phyloP scores from a whole-genome alignment of 2,797 vertebrate species.

The Stomatorhinus walkeri region DNA sequence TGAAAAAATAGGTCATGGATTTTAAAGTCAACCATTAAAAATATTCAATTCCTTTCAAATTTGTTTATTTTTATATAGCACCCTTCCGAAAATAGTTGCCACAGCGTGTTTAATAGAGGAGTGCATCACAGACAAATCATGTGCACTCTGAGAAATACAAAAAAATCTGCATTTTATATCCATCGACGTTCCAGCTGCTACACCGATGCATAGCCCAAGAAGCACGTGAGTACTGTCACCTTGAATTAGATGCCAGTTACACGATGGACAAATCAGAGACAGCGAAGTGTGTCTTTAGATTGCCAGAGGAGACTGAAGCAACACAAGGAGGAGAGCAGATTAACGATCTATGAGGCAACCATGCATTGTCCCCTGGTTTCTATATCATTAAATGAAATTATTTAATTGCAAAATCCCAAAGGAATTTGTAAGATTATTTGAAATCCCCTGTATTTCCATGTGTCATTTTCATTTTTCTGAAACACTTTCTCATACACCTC shows the following conservation, averaged over 20 bases:
- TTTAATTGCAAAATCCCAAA: neutral
- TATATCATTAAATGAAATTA: neutral
- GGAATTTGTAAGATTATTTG: neutral
- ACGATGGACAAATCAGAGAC: neutral
- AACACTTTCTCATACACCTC: too few relatives aligned
- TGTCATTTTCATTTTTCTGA: neutral
- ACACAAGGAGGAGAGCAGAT: neutral
- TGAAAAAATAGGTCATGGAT: neutral
- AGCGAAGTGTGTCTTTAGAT: neutral
- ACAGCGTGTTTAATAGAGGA: neutral
- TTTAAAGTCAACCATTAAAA: neutral
- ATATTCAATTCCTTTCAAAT: neutral
- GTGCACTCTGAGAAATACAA: neutral
- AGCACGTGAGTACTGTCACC: neutral
- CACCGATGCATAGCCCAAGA: neutral
- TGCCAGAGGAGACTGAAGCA: neutral
- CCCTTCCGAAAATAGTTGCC: neutral
- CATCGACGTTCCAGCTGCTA: neutral
- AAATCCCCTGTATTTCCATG: neutral
- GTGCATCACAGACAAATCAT: neutral
- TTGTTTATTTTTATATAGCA: neutral
- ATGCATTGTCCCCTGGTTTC: neutral
- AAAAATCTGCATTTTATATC: neutral
- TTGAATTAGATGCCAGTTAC: neutral
- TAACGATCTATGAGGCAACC: neutral